phyloP scores from a whole-genome alignment of 2,888 invertebrate genomes.

The Andrena chrysosceles region DNA sequence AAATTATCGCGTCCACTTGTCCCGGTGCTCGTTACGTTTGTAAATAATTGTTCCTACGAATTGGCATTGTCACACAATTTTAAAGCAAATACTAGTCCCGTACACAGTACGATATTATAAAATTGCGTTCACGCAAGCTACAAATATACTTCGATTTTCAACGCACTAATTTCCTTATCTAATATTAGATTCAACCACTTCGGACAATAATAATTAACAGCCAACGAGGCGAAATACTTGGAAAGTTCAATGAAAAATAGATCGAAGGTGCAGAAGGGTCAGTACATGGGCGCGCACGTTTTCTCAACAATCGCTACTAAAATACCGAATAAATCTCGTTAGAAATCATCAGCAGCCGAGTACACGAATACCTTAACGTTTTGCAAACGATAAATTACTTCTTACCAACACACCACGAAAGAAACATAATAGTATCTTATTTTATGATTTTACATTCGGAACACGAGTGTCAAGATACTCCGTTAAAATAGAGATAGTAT shows the following conservation, averaged over 20 bases:
- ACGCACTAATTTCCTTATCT: conserved; percentile 13
- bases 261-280: neutral
- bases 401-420: conserved; percentile 19
- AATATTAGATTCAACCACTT: conserved; percentile 22
- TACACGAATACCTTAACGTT: conserved; percentile 34
- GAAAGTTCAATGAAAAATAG: conserved; percentile 22
- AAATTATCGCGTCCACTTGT: conserved; percentile 32
- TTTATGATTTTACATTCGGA: conserved; percentile 14
- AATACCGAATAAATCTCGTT: conserved; percentile 26
- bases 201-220: conserved; percentile 36
- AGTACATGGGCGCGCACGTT: neutral
- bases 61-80: conserved; percentile 27
- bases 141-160: conserved; percentile 3
- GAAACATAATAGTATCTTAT: conserved; percentile 16
- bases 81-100: conserved; percentile 49
- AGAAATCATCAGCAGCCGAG: conserved; percentile 11
- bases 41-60: conserved; percentile 26
- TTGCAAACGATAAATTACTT: conserved; percentile 34
- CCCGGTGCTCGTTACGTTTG: conserved; percentile 10
- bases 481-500: neutral
- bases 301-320: conserved; percentile 23
- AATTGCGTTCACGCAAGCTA: conserved; percentile 30
- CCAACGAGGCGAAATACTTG: conserved; percentile 41
- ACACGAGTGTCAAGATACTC: conserved; percentile 9
- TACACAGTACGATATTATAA: conserved; percentile 45